A percentile compares a stretch with the other conserved stretches of the same genome.
Conservation (phyloP, 2,888 invertebrate species). For the Trichopria drosophilae region DNA sequence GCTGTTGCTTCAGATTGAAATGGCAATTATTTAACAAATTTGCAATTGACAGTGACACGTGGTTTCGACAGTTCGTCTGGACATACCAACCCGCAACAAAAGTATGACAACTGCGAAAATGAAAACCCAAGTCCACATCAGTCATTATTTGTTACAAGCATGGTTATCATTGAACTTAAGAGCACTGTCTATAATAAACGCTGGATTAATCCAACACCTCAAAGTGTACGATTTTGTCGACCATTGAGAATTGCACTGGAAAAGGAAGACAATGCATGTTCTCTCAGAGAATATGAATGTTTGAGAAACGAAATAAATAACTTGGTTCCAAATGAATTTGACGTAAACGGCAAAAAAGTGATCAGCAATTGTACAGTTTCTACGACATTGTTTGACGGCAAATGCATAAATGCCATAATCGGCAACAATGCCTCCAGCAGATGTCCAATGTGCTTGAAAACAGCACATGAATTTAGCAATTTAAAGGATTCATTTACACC, state of each 20-base stretch:
- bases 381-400: conserved; percentile 2
- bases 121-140: neutral
- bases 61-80: conserved; percentile 2
- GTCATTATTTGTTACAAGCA: neutral
- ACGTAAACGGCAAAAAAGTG: neutral
- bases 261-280: neutral
- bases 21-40: neutral
- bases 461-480: conserved; percentile 1
- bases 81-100: conserved; percentile 1
- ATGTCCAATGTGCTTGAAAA: conserved; percentile 2
- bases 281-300: neutral
- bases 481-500: conserved; percentile 1
- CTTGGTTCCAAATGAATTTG: neutral
- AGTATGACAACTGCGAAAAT: neutral
- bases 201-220: conserved; percentile 2
- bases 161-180: neutral
- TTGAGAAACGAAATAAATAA: neutral
- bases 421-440: neutral
- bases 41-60: neutral
- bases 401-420: conserved; percentile 4
- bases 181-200: neutral
- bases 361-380: neutral
- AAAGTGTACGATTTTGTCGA: conserved; percentile 4
- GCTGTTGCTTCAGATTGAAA: too few species aligned
- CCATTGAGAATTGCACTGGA: conserved; percentile 1